phyloP scores from a whole-genome alignment of 2,797 vertebrate genomes.

The Mormyrus hasselquistii region DNA sequence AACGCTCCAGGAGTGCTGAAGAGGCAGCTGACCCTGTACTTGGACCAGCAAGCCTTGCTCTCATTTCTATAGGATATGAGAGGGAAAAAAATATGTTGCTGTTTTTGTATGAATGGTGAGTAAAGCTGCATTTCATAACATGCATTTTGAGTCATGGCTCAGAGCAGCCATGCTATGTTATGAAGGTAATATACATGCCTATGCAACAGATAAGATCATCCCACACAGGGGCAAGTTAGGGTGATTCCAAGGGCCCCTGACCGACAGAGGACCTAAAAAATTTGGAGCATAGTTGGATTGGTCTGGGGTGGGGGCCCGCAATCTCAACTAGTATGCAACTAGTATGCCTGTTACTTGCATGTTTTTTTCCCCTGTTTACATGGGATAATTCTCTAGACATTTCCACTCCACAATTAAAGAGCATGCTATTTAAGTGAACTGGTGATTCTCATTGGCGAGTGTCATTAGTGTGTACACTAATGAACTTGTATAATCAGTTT shows the following conservation, averaged over 20 bases:
- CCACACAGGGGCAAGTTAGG: no score
- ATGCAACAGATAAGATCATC: not conserved
- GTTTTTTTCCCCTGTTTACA: not conserved
- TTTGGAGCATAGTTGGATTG: not conserved
- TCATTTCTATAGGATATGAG: not conserved
- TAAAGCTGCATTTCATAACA: not conserved
- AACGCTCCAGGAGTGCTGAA: not conserved
- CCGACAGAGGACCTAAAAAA: not conserved
- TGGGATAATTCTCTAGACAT: not conserved
- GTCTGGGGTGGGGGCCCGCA: not conserved
- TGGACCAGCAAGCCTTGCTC: not conserved
- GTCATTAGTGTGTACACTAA: not conserved
- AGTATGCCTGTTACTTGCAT: not conserved
- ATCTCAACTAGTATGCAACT: not conserved
- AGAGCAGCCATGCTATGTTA: not conserved
- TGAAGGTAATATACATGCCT: not conserved
- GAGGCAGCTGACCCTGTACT: not conserved
- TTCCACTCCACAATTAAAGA: not conserved
- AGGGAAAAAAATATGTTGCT: not conserved
- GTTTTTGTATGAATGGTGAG: not conserved
- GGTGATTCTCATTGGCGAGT: not conserved
- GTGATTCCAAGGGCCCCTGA: not conserved
- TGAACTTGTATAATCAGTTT: constrained; percentile 3
- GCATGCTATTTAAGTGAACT: not conserved
- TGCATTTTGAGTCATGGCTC: not conserved